Evolutionary conservation across 2,797 vertebrate genomes (phyloP), one percentile per base, ranked within the genome.

Genomic region (Phylloscopus collybita): DNA sequence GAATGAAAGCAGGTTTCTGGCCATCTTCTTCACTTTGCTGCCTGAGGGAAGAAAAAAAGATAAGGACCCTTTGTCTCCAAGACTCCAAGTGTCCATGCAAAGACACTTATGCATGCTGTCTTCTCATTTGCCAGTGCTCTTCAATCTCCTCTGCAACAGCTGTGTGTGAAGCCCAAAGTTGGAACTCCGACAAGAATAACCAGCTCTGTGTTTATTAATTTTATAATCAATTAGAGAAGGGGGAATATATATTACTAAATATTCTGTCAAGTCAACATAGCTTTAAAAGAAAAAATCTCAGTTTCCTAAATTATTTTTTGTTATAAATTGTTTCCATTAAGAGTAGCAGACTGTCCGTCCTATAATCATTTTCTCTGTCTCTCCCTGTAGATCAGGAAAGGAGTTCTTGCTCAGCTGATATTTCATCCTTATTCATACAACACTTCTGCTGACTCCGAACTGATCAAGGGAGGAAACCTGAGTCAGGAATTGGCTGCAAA

Each of bases 401-500:
- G 51, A 93, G 44, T 53, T 79, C 81, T 93, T 94, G 92, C 61
- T 94, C 92, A 91, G 93, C 88, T 80, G 66, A 29, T 91, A 83
- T 90, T 91, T 90, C 4, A 6, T 75, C 79, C 47, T 95, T 80
- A 80, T 91, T 94, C 87, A 72, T 75, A 80, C 30, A 91, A 32
- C n/a, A 45, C 23, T 97, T 93, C 84, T 95, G 92, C 93, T 96
- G 93, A 95, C 93, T 93, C 79, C 79, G 61, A 91, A 86, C 42
- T 49, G 87, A 93, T 90, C 54, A 69, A 93, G 70, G 17, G 26
- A 94, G 51, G 69, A 94, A 97, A 75, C 82, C 92, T 94, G 96
- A 96, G 91, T 97, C 87, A 96, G 95, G 92, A 96, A 92, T 40
- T 94, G 80, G 85, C 95, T 90, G 75, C 89, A 96, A 96, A 96